These are phyloP conservation scores for Oenanthe oenanthe DNA, from an alignment of 2,113 vertebrate species.

Conservation along the genomic window DNA sequence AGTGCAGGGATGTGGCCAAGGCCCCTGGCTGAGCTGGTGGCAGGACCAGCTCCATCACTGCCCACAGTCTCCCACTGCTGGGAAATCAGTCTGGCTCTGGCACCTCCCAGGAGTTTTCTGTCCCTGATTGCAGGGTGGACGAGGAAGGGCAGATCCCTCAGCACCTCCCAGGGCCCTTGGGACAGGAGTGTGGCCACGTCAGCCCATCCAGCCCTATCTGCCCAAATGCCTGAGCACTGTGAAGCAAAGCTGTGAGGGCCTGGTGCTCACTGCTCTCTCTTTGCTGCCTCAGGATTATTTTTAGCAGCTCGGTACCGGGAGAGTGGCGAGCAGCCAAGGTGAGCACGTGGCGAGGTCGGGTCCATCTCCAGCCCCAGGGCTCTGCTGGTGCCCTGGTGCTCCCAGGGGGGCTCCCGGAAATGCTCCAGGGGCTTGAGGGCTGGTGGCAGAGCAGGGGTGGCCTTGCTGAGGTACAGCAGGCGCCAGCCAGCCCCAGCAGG, in stretches of 20 bases:
- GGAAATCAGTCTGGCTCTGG: neutral
- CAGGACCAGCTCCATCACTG: neutral
- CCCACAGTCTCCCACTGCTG: accelerated
- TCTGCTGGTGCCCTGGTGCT: neutral
- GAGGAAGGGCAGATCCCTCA: neutral
- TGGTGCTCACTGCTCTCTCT: accelerated
- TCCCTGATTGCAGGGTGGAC: neutral
- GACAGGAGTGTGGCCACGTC: accelerated
- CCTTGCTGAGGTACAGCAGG: neutral
- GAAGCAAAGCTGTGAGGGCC: neutral
- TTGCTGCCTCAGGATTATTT: neutral
- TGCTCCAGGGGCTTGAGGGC: accelerated
- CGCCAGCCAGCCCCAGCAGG: neutral
- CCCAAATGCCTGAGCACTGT: accelerated
- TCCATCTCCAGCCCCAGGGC: accelerated
- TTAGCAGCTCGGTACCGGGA: neutral
- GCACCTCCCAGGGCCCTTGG: accelerated
- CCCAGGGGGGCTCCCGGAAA: neutral
- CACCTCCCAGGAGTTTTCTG: neutral
- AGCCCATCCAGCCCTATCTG: neutral
- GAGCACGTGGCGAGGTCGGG: accelerated
- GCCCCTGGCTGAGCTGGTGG: accelerated
- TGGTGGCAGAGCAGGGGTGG: accelerated
- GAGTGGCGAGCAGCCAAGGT: neutral
- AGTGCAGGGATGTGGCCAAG: neutral